Base-by-base conservation (phyloP, 2,113 vertebrate species). In the Cinclus cinclus region DNA sequence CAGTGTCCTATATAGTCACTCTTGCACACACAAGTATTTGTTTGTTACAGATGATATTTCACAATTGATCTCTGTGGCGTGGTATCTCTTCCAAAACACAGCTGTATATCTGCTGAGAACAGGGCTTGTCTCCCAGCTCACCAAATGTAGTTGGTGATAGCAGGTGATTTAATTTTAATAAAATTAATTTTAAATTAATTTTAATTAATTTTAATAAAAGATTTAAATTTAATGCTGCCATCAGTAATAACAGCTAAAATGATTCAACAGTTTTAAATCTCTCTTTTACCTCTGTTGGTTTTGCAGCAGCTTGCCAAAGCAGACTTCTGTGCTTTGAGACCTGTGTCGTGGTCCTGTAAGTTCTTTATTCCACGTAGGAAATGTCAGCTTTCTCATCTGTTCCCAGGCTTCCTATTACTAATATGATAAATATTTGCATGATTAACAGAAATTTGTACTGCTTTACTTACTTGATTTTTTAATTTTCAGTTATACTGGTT, bases 401-500 rank as follows among this genome's bases (percentile, higher is more conserved):
- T 46, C 47, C 39, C 28, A 10, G 37, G 39, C 65, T 95, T 93
- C 41, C 70, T 87, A 7, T 69, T 94, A 37, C 22, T 95, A 81
- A 60, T 35, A 21, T 67, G 87, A 39, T 79, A 83, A 89, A 69
- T 55, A 67, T 44, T 91, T 92, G 53, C 37, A 44, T 56, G 9
- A 62, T 63, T 92, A 96, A 83, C 15, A 73, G 52, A 90, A 89
- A 39, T 56, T 76, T 88, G 24, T 28, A 24, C 42, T 63, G 33
- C 78, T 76, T 90, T 28, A 44, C 50, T 92, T 83, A 78, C 84
- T 59, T 83, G 44, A 68, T 91, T 79, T 92, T 90, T 94, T 69
- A 42, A 62, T 92, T 80, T 84, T 8, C 5, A 6, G 2, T 74
- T 83, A 5, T 86, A 47, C 46, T 82, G 31, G 8, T 69, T 75